A percentile compares a stretch with the other conserved stretches of the same genome.
These are phyloP conservation scores for Drosophila kepulauana DNA, from an alignment of 1,140 invertebrate species.

Conservation along the genomic window DNA sequence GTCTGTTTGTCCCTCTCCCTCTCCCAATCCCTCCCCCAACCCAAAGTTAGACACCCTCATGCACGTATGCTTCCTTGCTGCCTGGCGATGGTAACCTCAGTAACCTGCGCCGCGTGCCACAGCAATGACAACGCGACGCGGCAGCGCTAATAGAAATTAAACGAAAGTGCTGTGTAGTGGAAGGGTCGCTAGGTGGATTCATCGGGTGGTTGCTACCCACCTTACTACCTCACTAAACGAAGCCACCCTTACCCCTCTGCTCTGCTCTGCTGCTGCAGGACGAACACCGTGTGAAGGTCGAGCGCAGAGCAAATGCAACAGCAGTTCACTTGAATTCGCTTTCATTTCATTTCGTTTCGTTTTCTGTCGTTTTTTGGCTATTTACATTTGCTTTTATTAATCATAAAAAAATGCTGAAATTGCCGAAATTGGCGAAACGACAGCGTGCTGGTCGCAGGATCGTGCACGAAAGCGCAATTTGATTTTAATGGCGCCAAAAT, in stretches of 20 bases:
- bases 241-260: constrained; percentile 29
- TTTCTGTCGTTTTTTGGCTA: constrained; percentile 50
- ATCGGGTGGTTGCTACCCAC: constrained; percentile 4
- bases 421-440: constrained; percentile 66
- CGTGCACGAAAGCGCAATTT: constrained; percentile 78
- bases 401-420: constrained; percentile 81
- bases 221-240: not conserved
- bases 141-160: constrained; percentile 80
- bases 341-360: constrained; percentile 62
- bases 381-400: constrained; percentile 83
- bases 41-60: not conserved
- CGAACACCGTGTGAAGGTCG: constrained; percentile 59
- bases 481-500: constrained; percentile 83
- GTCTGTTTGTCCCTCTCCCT: constrained; percentile 23
- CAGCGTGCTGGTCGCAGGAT: constrained; percentile 24
- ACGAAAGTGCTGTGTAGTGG: constrained; percentile 63
- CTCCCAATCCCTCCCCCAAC: constrained; percentile 1
- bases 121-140: constrained; percentile 61
- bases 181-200: constrained; percentile 3
- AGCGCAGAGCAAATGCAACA: constrained; percentile 55
- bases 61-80: constrained; percentile 2
- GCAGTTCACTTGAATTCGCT: constrained; percentile 46
- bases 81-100: constrained; percentile 68
- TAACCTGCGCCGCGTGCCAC: constrained; percentile 78
- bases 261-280: constrained; percentile 12